Evolutionary conservation across 2,797 vertebrate species (phyloP), one percentile per base, ranked within the genome.

Genomic region (Rhinella marina): DNA sequence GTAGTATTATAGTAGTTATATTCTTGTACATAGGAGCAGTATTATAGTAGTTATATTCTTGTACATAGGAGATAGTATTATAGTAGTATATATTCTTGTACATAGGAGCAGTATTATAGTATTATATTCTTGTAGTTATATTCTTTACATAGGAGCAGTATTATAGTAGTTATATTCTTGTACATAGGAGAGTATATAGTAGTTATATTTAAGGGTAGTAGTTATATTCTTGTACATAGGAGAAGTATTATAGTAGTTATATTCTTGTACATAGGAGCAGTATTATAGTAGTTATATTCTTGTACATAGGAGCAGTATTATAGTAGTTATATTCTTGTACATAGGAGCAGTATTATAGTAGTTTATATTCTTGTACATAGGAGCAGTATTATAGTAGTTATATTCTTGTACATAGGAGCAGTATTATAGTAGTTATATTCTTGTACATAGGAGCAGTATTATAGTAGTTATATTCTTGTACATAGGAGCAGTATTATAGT

Each of bases 401-500:
- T 21, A 62, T 23, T 57, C 56, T 57, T 57, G 56, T 57, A 57
- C 56, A 57, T 57, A 57, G 14, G 59, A 9, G 59, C 59, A 62
- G 59, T 23, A 64, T 64, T 64, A 64, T 64, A 64, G 61, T 64
- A 64, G 61, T 64, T 64, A 64, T 64, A 64, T 64, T 64, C 61
- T 64, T 64, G 61, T 64, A 64, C 23, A 64, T 64, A 64, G 61
- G 23, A 25, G 61, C 23, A 64, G 61, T 64, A 64, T 64, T 64
- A 64, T 25, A 64, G 61, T 64, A 64, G 23, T 64, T 64, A 64
- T 25, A 64, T 62, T 62, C 59, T 62, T 62, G 59, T 62, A 57
- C 14, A 57, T 64, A 64, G 61, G 61, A 11, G 23, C 61, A 64
- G 61, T 64, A 64, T 64, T 64, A 64, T 64, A 64, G 61, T 64